Evolutionary conservation across 1,140 invertebrate species (phyloP).

Genomic region (Protaetia brevitarsis): DNA sequence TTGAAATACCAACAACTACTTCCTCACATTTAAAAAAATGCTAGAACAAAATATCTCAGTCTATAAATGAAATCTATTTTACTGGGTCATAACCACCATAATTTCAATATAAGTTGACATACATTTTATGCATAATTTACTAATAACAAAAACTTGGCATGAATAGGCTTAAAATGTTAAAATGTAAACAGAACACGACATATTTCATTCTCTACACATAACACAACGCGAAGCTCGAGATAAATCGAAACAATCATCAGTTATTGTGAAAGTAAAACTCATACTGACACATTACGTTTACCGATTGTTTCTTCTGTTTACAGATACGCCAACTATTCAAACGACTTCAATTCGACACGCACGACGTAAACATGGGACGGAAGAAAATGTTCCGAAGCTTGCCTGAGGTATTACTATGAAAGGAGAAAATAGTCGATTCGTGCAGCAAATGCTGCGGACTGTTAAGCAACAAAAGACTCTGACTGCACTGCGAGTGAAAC

Average conservation of each 20-base stretch:
- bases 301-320: constrained; percentile 1
- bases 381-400: background rate
- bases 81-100: too few relatives aligned
- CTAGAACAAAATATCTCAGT: too few relatives aligned
- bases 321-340: background rate
- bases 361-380: background rate
- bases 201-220: background rate
- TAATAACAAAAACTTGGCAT: too few relatives aligned
- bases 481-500: background rate
- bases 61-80: too few relatives aligned
- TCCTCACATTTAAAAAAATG: too few relatives aligned
- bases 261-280: background rate
- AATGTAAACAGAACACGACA: background rate
- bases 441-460: background rate
- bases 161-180: too few relatives aligned
- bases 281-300: background rate
- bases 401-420: background rate
- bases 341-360: background rate
- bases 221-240: background rate
- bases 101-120: too few relatives aligned
- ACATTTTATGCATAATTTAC: too few relatives aligned
- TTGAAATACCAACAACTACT: too few relatives aligned
- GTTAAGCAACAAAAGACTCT: background rate
- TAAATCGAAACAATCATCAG: background rate
- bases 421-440: background rate